These are phyloP conservation scores for Planococcus citri DNA, from an alignment of 1,140 invertebrate species.

Conservation along the genomic window DNA sequence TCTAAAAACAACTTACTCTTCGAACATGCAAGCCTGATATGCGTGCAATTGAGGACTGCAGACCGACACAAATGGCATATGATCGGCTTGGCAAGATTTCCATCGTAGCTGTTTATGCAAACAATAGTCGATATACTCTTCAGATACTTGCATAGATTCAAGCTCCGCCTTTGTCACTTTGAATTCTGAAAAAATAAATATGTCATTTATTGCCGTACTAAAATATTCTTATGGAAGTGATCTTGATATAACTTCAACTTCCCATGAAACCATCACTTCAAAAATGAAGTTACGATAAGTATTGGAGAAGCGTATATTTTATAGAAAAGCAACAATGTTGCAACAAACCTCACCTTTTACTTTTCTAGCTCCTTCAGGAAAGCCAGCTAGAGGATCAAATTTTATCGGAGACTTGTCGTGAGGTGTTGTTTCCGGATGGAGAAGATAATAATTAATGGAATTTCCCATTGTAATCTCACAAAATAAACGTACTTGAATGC, in stretches of 20 bases:
- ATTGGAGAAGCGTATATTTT: too few species aligned
- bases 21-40: not conserved
- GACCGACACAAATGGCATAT: not conserved
- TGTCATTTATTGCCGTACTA: not conserved
- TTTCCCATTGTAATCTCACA: constrained; percentile 12
- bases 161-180: not conserved
- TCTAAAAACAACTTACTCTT: not conserved
- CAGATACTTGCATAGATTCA: not conserved
- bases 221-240: too few species aligned
- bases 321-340: too few species aligned
- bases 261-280: too few species aligned
- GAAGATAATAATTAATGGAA: not conserved
- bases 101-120: not conserved
- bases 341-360: not conserved
- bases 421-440: not conserved
- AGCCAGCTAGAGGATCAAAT: not conserved
- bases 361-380: constrained; percentile 5
- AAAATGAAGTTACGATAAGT: too few species aligned
- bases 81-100: not conserved
- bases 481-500: too few species aligned
- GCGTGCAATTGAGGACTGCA: not conserved
- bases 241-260: too few species aligned
- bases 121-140: not conserved
- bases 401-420: not conserved
- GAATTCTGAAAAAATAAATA: not conserved